Conservation (phyloP, 2,797 vertebrate species). For the Mycteria americana region DNA sequence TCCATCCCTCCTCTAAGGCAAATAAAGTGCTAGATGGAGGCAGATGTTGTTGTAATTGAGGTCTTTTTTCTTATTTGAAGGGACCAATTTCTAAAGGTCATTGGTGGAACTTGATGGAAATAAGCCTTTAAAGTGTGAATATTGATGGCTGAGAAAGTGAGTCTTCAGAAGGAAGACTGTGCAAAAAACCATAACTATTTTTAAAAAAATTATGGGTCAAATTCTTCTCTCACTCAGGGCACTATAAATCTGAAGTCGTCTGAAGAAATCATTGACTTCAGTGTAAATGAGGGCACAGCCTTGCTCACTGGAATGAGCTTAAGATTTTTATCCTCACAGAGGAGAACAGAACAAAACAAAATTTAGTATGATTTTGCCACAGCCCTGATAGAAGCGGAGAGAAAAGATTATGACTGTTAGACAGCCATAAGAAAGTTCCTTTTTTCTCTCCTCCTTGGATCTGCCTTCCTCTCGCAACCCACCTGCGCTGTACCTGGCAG, state of each 20-base stretch:
- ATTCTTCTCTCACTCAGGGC: not conserved
- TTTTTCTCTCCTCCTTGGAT: not conserved
- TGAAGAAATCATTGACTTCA: not conserved
- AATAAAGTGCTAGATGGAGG: not conserved
- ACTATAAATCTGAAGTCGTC: not conserved
- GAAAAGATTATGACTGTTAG: not conserved
- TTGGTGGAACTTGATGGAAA: conserved; percentile 5
- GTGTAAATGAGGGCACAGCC: not conserved
- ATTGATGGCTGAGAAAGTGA: conserved; percentile 11
- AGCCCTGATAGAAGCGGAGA: not conserved
- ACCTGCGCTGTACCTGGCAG: rapidly evolving
- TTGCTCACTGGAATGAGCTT: not conserved
- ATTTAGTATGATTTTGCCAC: not conserved
- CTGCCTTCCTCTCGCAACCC: not conserved
- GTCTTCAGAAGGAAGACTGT: not conserved
- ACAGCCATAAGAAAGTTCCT: not conserved
- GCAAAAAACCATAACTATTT: not conserved
- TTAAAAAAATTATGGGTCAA: not conserved
- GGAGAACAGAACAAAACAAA: not conserved
- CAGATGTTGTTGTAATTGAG: conserved; percentile 31
- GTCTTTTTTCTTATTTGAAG: conserved; percentile 34
- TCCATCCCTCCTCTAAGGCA: conserved; percentile 23
- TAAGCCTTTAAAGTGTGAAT: conserved; percentile 5
- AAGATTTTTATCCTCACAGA: not conserved
- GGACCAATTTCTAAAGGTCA: conserved; percentile 22